phyloP scores from a whole-genome alignment of 2,797 vertebrate species.

The Coluber constrictor region DNA sequence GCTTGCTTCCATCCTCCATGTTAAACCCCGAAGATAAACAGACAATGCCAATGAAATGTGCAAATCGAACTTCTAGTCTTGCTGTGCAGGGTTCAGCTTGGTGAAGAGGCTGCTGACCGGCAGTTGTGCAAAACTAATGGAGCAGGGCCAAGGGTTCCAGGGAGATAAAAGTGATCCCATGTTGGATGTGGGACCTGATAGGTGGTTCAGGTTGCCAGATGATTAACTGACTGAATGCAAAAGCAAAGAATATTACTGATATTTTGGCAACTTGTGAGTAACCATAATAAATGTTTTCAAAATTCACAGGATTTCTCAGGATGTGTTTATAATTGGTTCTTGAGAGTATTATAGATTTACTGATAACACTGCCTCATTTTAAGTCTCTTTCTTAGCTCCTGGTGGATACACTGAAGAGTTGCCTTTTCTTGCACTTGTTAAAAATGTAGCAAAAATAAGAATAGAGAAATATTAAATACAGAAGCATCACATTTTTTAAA shows the following conservation, averaged over 20 bases:
- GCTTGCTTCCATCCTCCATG: neutral
- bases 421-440: slow-evolving; percentile 6
- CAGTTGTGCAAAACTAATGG: neutral
- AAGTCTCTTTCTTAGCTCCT: neutral
- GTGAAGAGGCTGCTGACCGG: neutral
- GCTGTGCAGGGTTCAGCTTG: neutral
- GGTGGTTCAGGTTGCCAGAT: neutral
- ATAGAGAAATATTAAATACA: slow-evolving; percentile 35
- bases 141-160: neutral
- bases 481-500: slow-evolving; percentile 7
- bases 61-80: neutral
- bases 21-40: neutral
- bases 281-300: neutral
- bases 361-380: neutral
- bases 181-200: neutral
- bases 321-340: neutral
- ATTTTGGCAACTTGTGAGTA: neutral
- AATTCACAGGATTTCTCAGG: neutral
- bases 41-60: neutral
- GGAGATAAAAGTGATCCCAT: neutral
- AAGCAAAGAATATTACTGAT: neutral
- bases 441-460: slow-evolving; percentile 3
- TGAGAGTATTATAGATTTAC: neutral
- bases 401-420: neutral
- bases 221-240: neutral